Evolutionary conservation across 2,113 vertebrate species (phyloP).

Genomic region (Ictidomys tridecemlineatus): DNA sequence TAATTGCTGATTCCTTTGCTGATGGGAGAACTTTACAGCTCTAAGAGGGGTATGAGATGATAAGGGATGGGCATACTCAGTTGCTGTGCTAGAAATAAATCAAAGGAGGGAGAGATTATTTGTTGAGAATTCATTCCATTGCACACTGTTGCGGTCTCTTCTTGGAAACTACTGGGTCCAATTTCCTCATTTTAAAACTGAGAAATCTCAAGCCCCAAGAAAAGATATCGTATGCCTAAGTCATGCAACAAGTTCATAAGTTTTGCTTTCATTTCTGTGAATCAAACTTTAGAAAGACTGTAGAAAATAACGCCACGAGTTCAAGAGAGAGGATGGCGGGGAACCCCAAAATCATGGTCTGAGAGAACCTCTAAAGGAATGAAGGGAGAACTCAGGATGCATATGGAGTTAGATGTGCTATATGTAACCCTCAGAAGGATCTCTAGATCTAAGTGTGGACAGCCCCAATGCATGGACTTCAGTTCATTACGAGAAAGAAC

Average conservation of each 20-base stretch:
- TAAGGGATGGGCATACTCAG: not conserved
- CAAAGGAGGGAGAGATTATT: not conserved
- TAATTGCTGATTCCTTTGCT: not conserved
- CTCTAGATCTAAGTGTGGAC: not conserved
- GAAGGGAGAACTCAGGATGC: not conserved
- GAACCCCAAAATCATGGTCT: not conserved
- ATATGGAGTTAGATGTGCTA: not conserved
- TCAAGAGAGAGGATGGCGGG: slow-evolving; percentile 3
- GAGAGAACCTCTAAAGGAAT: slow-evolving; percentile 19
- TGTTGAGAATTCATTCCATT: not conserved
- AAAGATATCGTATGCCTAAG: not conserved
- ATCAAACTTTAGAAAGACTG: not conserved
- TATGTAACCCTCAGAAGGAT: not conserved
- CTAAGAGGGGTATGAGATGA: not conserved
- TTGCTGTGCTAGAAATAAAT: not conserved
- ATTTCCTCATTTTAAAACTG: slow-evolving; percentile 45
- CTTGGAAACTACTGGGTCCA: not conserved
- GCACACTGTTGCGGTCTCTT: not conserved
- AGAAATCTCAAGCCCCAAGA: not conserved
- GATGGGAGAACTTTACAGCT: not conserved
- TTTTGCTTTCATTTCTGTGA: not conserved
- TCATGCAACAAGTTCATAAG: not conserved
- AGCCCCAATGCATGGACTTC: not conserved
- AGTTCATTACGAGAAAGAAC: not conserved
- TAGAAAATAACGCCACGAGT: not conserved